phyloP scores from a whole-genome alignment of 2,113 vertebrate genomes.

The Tinamus guttatus region DNA sequence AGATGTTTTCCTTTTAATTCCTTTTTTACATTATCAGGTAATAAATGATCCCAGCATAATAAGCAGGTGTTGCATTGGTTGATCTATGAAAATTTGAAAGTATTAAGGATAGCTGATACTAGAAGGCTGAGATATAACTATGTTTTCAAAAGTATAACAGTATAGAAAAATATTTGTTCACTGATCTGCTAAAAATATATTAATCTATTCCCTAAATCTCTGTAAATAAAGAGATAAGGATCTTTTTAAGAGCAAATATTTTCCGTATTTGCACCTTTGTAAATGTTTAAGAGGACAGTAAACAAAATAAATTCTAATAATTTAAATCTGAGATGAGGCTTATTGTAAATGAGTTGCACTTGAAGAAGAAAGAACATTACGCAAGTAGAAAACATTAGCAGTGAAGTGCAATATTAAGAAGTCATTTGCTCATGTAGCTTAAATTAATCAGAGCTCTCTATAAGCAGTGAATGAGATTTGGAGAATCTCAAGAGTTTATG shows the following conservation, averaged over 20 bases:
- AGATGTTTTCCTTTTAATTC: not conserved
- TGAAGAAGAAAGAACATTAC: not conserved
- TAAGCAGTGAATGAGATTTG: not conserved
- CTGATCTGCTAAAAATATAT: not conserved
- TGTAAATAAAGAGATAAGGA: not conserved
- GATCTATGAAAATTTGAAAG: not conserved
- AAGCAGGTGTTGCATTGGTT: not conserved
- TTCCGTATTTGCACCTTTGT: not conserved
- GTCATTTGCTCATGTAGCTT: not conserved
- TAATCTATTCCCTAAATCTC: not conserved
- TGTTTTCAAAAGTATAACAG: not conserved
- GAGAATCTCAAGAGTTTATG: not conserved
- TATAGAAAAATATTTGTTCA: not conserved
- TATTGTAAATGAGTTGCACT: not conserved
- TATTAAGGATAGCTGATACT: not conserved
- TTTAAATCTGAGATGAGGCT: not conserved
- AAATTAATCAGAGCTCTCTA: not conserved
- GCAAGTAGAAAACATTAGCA: not conserved
- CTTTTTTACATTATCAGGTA: not conserved
- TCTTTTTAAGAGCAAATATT: not conserved
- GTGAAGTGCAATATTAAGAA: not conserved
- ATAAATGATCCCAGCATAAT: not conserved
- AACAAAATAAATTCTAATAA: not conserved
- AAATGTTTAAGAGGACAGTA: not conserved
- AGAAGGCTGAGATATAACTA: not conserved